Percentiles rank a stretch among this genome's conserved stretches.
Conservation (phyloP, 2,888 invertebrate genomes). For the Drosophila villosipedis region DNA sequence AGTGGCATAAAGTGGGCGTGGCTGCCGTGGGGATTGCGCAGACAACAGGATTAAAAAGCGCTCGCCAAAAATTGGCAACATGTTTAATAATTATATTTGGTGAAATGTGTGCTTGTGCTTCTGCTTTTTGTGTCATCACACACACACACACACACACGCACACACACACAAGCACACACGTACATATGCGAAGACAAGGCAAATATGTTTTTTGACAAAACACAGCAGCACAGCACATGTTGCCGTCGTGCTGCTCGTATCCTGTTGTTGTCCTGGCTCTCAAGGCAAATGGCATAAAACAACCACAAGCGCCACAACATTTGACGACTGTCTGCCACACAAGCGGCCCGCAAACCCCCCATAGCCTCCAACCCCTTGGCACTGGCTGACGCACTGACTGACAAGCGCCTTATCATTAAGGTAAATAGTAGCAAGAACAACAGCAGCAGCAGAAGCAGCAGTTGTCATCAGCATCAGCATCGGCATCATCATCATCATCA, state of each 20-base stretch:
- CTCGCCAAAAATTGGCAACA: constrained; percentile 78
- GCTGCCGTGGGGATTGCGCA: constrained; percentile 58
- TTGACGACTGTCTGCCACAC: constrained; percentile 69
- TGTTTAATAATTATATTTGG: constrained; percentile 80
- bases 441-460: constrained; percentile 47
- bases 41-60: constrained; percentile 81
- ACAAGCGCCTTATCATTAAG: constrained; percentile 83
- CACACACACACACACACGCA: constrained; percentile 5
- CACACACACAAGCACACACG: constrained; percentile 14
- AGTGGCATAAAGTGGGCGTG: constrained; percentile 29
- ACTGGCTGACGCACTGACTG: constrained; percentile 64
- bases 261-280: constrained; percentile 19
- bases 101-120: constrained; percentile 75
- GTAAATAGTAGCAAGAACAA: constrained; percentile 65
- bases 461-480: constrained; percentile 62
- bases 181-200: constrained; percentile 60
- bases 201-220: constrained; percentile 80
- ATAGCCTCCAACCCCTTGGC: background rate
- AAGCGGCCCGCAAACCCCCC: background rate
- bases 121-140: constrained; percentile 63
- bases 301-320: constrained; percentile 77
- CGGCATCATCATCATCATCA: constrained; percentile 65
- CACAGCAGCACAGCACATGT: constrained; percentile 76
- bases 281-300: constrained; percentile 73
- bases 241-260: constrained; percentile 43